Base-by-base conservation (phyloP, 1,140 invertebrate genomes). In the Lucilia cuprina region DNA sequence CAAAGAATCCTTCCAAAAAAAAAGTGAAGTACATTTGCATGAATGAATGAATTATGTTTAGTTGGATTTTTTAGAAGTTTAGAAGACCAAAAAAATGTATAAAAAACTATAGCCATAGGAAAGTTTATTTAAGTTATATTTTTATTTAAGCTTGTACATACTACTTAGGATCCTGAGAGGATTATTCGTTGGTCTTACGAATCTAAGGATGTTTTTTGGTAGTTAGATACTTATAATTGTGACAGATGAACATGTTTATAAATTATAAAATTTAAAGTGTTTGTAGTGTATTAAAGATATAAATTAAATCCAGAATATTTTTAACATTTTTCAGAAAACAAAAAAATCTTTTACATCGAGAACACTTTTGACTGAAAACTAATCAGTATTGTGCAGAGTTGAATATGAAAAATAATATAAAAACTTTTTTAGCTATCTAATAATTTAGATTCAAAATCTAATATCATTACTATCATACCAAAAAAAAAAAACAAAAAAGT, bases 161-260 rank as follows among this genome's bases (percentile, higher is more conserved):
- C 25, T 70, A n/a, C n/a, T 60, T 7, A 70, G 65, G 7, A 19
- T 25, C 65, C 25, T 19, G 19, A 70, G 65, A 70, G 65, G 65
- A 70, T 70, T 70, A 70, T 5, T 2, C 55, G n/a, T 17, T 60
- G n/a, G 17, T 7, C 55, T 7, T n/a, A 17, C 13, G n/a, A 1
- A 17, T 3, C 55, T n/a, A 70, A 70, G 65, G 65, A 25, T 70
- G n/a, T 70, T 70, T 30, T 30, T 70, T 60, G 55, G 55, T 60
- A 60, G 65, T 70, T 70, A 70, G n/a, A 21, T 21, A 70, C 65
- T 70, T 70, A 70, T 70, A 70, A 70, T 70, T 70, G 65, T 70
- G 65, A 70, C 65, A 70, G 65, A 70, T 70, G 65, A 70, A 70
- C 19, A 25, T 70, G n/a, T 21, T 70, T 25, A n/a, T 25, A 70